phyloP scores from a whole-genome alignment of 1,140 invertebrate species.

The Drosophila trapezifrons region DNA sequence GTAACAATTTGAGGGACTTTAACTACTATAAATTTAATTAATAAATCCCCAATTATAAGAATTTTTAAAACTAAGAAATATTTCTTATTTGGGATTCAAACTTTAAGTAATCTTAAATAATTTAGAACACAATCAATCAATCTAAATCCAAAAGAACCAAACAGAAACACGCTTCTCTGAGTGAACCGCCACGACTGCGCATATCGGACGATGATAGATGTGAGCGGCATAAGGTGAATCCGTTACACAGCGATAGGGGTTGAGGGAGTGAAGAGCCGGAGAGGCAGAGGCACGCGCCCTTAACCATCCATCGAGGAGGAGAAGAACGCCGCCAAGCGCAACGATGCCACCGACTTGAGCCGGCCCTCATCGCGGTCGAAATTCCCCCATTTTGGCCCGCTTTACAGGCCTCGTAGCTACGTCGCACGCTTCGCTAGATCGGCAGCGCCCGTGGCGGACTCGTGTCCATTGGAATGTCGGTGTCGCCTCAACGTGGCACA shows the following conservation, averaged over 20 bases:
- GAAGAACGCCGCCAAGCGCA: slow-evolving; percentile 51
- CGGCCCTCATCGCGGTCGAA: slow-evolving; percentile 69
- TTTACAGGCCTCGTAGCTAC: slow-evolving; percentile 46
- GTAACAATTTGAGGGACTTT: too few relatives aligned
- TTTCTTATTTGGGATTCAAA: neutral
- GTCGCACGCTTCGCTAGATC: slow-evolving; percentile 52
- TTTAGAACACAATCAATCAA: too few relatives aligned
- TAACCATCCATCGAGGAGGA: slow-evolving; percentile 15
- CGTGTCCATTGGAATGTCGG: slow-evolving; percentile 70
- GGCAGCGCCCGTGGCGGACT: slow-evolving; percentile 53
- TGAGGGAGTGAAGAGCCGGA: neutral
- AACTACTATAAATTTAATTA: too few relatives aligned
- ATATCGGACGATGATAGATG: slow-evolving; percentile 77
- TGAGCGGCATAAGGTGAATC: slow-evolving; percentile 75
- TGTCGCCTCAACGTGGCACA: slow-evolving; percentile 54
- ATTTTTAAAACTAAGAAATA: neutral
- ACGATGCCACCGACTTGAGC: slow-evolving; percentile 49
- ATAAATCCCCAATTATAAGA: too few relatives aligned
- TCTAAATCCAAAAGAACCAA: neutral
- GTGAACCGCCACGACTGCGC: slow-evolving; percentile 49
- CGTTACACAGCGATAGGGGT: slow-evolving; percentile 60
- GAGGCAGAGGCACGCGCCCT: slow-evolving; percentile 44
- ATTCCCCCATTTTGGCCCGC: slow-evolving; percentile 61
- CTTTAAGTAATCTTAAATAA: too few relatives aligned
- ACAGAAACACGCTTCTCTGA: neutral